Percentiles rank a stretch among this genome's conserved stretches.
Conservation (phyloP, 2,888 invertebrate species). For the Cotesia congregata region DNA sequence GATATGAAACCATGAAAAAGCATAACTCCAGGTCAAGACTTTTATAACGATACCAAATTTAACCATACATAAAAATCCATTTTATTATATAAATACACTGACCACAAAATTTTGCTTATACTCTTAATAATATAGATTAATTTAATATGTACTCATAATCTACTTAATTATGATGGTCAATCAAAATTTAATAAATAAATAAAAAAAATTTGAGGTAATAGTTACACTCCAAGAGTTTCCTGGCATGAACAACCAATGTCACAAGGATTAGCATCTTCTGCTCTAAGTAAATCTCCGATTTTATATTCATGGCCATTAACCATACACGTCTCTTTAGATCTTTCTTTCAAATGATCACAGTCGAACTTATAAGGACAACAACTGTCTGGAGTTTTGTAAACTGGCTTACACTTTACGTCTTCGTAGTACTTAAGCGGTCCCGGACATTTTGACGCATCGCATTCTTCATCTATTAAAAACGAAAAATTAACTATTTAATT, state of each 20-base stretch:
- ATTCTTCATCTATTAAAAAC: neutral
- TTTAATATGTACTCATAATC: too few species aligned
- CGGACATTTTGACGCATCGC: conserved; percentile 47
- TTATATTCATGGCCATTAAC: conserved; percentile 54
- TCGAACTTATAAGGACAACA: conserved; percentile 58
- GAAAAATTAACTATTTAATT: neutral
- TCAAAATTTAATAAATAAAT: too few species aligned
- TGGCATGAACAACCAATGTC: conserved; percentile 54
- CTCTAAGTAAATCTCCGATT: conserved; percentile 51
- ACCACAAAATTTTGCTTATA: too few species aligned
- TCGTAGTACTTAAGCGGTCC: conserved; percentile 58
- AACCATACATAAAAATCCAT: too few species aligned
- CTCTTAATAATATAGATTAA: too few species aligned
- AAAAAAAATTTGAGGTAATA: conserved; percentile 26
- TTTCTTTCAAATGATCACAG: conserved; percentile 54
- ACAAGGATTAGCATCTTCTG: conserved; percentile 57
- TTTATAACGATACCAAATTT: too few species aligned
- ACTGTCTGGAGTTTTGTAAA: conserved; percentile 51
- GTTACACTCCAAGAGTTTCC: conserved; percentile 42
- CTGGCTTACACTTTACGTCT: conserved; percentile 54
- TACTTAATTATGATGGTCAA: too few species aligned
- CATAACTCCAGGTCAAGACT: too few species aligned
- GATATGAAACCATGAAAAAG: too few species aligned
- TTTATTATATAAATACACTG: too few species aligned
- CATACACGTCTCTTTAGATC: conserved; percentile 56